phyloP scores from a whole-genome alignment of 2,113 vertebrate species.

The Tenebrosternarchus preto region DNA sequence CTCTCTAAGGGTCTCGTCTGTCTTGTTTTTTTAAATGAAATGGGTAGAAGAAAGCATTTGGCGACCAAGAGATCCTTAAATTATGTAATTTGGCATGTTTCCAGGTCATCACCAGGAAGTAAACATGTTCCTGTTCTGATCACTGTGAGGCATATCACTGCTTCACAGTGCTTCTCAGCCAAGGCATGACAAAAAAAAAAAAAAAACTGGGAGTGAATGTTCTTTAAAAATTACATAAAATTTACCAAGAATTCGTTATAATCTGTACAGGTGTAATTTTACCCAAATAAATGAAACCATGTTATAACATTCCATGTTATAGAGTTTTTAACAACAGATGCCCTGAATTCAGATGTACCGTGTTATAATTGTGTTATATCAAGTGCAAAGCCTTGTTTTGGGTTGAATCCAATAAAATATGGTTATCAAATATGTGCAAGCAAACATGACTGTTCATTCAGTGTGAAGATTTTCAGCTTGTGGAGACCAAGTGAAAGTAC shows the following conservation, averaged over 20 bases:
- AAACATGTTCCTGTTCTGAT: neutral
- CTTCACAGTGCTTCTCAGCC: neutral
- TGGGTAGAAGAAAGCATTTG: too few species aligned
- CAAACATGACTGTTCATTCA: conserved; percentile 56
- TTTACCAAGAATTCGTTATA: neutral
- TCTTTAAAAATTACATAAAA: too few species aligned
- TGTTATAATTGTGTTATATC: conserved; percentile 55
- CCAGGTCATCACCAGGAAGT: too few species aligned
- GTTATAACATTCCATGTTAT: too few species aligned
- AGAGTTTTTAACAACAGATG: conserved; percentile 53
- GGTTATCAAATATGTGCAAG: conserved; percentile 53
- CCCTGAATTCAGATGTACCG: conserved; percentile 20
- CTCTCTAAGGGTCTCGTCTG: too few species aligned
- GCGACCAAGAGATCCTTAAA: too few species aligned
- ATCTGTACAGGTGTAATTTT: neutral
- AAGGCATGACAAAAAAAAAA: too few species aligned
- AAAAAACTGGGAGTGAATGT: too few species aligned
- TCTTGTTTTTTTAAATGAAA: too few species aligned
- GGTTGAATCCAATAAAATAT: conserved; percentile 49
- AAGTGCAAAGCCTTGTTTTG: neutral
- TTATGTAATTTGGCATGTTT: too few species aligned
- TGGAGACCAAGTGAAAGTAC: conserved; percentile 61
- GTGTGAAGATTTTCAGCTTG: conserved; percentile 54
- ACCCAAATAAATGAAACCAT: neutral
- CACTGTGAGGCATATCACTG: neutral